Percentiles rank a stretch among this genome's conserved stretches.
These are phyloP conservation scores for Drosophila burlai DNA, from an alignment of 1,140 invertebrate genomes.

Conservation along the genomic window DNA sequence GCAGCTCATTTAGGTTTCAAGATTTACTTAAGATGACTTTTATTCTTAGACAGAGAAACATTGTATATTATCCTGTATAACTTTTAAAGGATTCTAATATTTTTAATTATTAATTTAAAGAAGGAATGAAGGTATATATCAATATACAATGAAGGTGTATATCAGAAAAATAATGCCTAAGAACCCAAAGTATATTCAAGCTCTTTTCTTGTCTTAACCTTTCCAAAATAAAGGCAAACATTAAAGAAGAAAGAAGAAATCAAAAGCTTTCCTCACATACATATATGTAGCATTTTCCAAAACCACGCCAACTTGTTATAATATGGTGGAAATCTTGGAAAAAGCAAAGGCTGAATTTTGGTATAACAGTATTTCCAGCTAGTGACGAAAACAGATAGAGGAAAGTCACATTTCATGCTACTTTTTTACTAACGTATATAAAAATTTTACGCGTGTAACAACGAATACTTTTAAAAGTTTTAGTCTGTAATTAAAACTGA, in stretches of 20 bases:
- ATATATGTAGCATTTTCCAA: neutral
- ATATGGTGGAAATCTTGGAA: constrained; percentile 3
- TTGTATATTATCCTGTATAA: neutral
- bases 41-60: neutral
- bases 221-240: neutral
- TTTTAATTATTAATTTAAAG: neutral
- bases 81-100: neutral
- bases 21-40: too few species aligned
- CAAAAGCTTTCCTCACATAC: neutral
- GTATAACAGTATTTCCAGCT: constrained; percentile 2
- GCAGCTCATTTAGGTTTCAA: too few species aligned
- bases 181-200: neutral
- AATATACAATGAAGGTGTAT: too few species aligned
- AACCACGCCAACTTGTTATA: neutral
- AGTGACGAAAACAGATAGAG: neutral
- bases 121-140: neutral
- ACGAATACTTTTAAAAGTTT: too few species aligned
- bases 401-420: neutral
- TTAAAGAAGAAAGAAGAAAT: too few species aligned
- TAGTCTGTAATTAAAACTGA: too few species aligned
- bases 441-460: neutral
- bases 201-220: neutral
- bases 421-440: neutral
- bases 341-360: neutral
- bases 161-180: neutral